phyloP scores from a whole-genome alignment of 2,888 invertebrate species.

The Aphelenchoides bicaudatus region DNA sequence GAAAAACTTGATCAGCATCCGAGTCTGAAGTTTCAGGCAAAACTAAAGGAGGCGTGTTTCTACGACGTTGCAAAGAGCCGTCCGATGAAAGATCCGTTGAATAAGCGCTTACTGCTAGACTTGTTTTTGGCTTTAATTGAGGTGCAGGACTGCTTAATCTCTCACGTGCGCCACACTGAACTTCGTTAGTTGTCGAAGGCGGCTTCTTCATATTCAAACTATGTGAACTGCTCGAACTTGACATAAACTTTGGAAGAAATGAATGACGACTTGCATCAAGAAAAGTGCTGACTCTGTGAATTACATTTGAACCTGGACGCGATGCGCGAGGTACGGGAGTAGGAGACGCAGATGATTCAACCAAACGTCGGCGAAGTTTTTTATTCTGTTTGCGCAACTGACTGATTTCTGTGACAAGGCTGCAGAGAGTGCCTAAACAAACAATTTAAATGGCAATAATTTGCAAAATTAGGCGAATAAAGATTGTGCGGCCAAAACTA shows the following conservation, averaged over 20 bases:
- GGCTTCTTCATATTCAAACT: conserved; percentile 25
- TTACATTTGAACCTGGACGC: conserved; percentile 20
- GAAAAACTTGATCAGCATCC: conserved; percentile 30
- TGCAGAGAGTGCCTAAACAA: conserved; percentile 53
- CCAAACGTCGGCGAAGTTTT: conserved; percentile 46
- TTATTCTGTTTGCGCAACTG: conserved; percentile 52
- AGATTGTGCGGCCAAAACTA: too few relatives aligned
- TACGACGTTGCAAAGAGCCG: conserved; percentile 17
- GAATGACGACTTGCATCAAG: conserved; percentile 29
- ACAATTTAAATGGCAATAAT: conserved; percentile 1
- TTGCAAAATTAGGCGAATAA: too few relatives aligned
- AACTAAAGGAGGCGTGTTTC: conserved; percentile 47
- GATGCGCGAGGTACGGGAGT: conserved; percentile 24
- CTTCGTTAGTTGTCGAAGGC: conserved; percentile 33
- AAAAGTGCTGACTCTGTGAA: conserved; percentile 32
- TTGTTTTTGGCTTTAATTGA: conserved; percentile 10
- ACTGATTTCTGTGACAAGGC: conserved; percentile 55
- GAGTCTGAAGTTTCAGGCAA: conserved; percentile 54
- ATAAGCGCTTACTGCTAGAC: conserved; percentile 46
- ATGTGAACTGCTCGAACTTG: conserved; percentile 22
- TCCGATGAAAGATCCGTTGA: conserved; percentile 54
- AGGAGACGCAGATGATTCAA: conserved; percentile 28
- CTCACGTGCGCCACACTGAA: conserved; percentile 50
- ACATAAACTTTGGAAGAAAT: conserved; percentile 35
- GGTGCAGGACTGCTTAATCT: conserved; percentile 48